Percentiles rank a stretch among this genome's conserved stretches.
These are phyloP conservation scores for Spicauda simplicius DNA, from an alignment of 2,888 invertebrate genomes.

Conservation along the genomic window DNA sequence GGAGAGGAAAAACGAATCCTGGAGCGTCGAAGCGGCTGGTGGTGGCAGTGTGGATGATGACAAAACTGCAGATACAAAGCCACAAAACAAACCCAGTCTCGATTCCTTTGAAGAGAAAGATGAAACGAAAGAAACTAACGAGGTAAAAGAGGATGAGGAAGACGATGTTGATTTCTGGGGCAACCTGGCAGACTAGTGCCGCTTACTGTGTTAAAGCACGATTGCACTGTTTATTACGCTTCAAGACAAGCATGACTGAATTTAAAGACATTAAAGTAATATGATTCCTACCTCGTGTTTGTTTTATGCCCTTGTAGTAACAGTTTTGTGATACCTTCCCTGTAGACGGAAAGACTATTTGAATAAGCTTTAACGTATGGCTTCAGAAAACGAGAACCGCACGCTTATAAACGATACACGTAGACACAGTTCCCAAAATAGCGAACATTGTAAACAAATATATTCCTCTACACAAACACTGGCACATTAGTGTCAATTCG, in stretches of 20 bases:
- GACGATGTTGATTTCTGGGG: slow-evolving; percentile 75
- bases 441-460: slow-evolving; percentile 32
- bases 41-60: slow-evolving; percentile 57
- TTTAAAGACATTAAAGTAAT: slow-evolving; percentile 67
- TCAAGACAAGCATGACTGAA: slow-evolving; percentile 77
- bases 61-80: slow-evolving; percentile 48
- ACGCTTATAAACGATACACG: slow-evolving; percentile 38
- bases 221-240: slow-evolving; percentile 60
- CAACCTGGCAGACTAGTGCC: slow-evolving; percentile 71
- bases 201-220: slow-evolving; percentile 64
- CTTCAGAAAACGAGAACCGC: slow-evolving; percentile 48
- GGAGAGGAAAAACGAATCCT: slow-evolving; percentile 62
- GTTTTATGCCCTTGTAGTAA: slow-evolving; percentile 65
- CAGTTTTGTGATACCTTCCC: slow-evolving; percentile 53
- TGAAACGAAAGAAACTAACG: slow-evolving; percentile 58
- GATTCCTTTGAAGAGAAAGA: slow-evolving; percentile 76
- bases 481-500: slow-evolving; percentile 28
- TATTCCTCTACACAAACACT: slow-evolving; percentile 27
- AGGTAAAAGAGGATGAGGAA: slow-evolving; percentile 74
- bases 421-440: slow-evolving; percentile 33
- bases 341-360: slow-evolving; percentile 53
- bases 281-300: slow-evolving; percentile 63
- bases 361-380: slow-evolving; percentile 67
- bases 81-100: slow-evolving; percentile 60
- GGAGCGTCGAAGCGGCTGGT: slow-evolving; percentile 60